phyloP scores from a whole-genome alignment of 2,797 vertebrate species.

The Masticophis lateralis region DNA sequence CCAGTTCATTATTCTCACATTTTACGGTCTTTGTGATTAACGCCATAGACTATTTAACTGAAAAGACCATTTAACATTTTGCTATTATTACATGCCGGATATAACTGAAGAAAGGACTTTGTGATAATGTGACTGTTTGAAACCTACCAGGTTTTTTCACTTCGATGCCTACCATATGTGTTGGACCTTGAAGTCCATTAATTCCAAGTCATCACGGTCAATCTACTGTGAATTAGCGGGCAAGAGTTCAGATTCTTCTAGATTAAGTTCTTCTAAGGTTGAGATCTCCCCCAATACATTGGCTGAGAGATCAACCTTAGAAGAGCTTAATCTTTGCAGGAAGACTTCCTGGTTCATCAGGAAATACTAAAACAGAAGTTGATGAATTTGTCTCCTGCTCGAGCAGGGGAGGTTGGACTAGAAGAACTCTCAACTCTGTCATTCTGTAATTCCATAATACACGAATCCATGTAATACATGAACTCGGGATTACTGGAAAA shows the following conservation, averaged over 20 bases:
- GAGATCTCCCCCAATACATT: not conserved
- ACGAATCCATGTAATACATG: not conserved
- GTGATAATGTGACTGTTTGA: not conserved
- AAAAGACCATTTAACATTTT: conserved; percentile 24
- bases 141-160: not conserved
- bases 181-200: not conserved
- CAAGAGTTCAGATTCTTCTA: not conserved
- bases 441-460: not conserved
- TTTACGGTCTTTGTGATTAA: conserved; percentile 17
- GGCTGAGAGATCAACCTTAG: not conserved
- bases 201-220: not conserved
- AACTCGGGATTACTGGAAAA: not conserved
- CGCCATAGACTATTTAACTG: not conserved
- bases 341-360: conserved; percentile 4
- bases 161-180: not conserved
- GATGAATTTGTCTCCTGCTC: not conserved
- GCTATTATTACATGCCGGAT: not conserved
- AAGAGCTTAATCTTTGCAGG: not conserved
- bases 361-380: not conserved
- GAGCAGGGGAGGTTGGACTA: not conserved
- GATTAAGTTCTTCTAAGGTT: not conserved
- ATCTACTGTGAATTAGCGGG: not conserved
- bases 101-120: not conserved
- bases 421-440: not conserved
- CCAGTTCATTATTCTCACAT: conserved; percentile 22